Evolutionary conservation across 2,888 invertebrate species (phyloP), one percentile per base, ranked within the genome.

Genomic region (Chromoteleia sp.): DNA sequence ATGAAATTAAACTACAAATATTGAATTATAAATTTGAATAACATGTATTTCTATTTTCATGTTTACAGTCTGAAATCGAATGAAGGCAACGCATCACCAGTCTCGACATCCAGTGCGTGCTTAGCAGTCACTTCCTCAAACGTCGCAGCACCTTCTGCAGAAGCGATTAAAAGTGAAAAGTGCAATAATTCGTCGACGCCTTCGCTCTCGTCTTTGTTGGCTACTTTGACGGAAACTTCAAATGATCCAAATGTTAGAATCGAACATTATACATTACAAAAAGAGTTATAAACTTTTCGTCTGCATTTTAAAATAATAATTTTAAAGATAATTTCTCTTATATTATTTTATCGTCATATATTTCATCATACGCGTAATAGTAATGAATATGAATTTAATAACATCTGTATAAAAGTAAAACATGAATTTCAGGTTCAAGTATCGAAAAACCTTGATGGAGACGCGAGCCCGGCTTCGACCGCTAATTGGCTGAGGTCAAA

Each of bases 401-500:
- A 58, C 15, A 12, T n/a, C n/a, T n/a, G n/a, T n/a, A n/a, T n/a
- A n/a, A n/a, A 50, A 50, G 3, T 25, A 54, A 54, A 25, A 39
- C 1, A 33, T 10, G 10, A n/a, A 10, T 54, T 61, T 82, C 82
- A 10, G 86, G 86, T 36, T 85, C 87, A n/a, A 86, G 86, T 29
- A 56, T 73, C 56, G 12, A 78, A 67, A 5, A 65, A 50, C 17
- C 92, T 97, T 63, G 93, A 94, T 0, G 94, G 95, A 21, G 95
- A 95, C 36, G 95, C 96, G 21, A 93, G 94, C 4, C 94, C 95
- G 0, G 92, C 93, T 14, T 95, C 97, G 89, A 96, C 97, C 1
- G 94, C 94, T 56, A 93, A 95, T 77, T 98, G 98, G 98, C 93
- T 98, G 73, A 94, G 94, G 7, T 92, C 93, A 4, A 95, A 97